phyloP scores from a whole-genome alignment of 1,140 invertebrate genomes.

The Heliconius nattereri region DNA sequence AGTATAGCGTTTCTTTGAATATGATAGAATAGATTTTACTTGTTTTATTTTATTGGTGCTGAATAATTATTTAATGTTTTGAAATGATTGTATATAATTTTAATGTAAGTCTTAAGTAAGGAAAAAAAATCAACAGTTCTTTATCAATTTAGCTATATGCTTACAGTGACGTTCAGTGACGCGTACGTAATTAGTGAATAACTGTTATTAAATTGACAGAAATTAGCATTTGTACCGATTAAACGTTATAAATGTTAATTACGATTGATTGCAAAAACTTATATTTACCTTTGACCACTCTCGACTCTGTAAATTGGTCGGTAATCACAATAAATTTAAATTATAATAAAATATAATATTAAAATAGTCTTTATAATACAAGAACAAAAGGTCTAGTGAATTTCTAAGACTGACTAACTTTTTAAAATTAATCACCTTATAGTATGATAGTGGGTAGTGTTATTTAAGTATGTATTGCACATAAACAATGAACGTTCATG shows the following conservation, averaged over 20 bases:
- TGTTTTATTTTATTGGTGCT: neutral
- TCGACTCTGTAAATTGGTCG: neutral
- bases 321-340: neutral
- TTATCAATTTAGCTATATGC: neutral
- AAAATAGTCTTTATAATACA: neutral
- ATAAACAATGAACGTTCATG: neutral
- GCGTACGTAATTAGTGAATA: neutral
- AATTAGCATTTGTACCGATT: neutral
- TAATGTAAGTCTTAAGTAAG: too few relatives aligned
- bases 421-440: constrained; percentile 1
- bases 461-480: neutral
- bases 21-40: too few relatives aligned
- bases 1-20: too few relatives aligned
- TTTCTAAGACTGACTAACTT: constrained; percentile 38
- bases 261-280: neutral
- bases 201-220: neutral
- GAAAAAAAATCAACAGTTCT: neutral
- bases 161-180: neutral
- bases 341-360: neutral
- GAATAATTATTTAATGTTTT: neutral
- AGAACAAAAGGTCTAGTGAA: constrained; percentile 26
- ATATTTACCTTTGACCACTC: neutral
- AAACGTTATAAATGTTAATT: neutral
- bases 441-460: neutral
- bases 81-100: neutral